Evolutionary conservation across 2,888 invertebrate species (phyloP), one percentile per base, ranked within the genome.

Genomic region (Phalera bucephala): DNA sequence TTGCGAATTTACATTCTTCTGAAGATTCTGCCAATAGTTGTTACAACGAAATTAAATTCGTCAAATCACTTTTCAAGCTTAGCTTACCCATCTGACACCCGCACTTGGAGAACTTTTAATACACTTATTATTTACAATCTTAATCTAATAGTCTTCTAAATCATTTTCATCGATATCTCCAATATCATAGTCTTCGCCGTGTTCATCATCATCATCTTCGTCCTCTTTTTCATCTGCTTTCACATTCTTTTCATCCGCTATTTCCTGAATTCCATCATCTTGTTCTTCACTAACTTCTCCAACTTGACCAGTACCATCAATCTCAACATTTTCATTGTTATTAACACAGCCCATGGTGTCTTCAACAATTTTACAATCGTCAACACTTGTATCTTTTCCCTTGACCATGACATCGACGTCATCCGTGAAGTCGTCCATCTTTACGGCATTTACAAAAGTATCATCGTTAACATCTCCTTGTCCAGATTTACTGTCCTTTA

Each of bases 101-200:
- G n/a, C n/a, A n/a, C n/a, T n/a, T n/a, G n/a, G n/a, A n/a, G n/a
- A n/a, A n/a, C n/a, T n/a, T n/a, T n/a, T n/a, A n/a, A n/a, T n/a
- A n/a, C n/a, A n/a, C n/a, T n/a, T n/a, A n/a, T n/a, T n/a, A n/a
- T n/a, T n/a, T n/a, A n/a, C n/a, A n/a, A 15, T 6, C 25, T 14
- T 5, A 29, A 4, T n/a, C 61, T 45, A 76, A 49, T 68, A 83
- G 50, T 83, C 82, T 53, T 76, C 80, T 20, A 81, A 70, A 55
- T 82, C 81, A 3, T 74, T 72, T 2, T 75, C 78, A 33, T 68
- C 40, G 0, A 57, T 28, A 23, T 65, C 51, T 7, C 37, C 50
- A 7, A 45, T 33, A 11, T 59, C 42, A 4, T 5, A 14, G 11
- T 56, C 30, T n/a, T 46, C 40, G 7, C 40, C 33, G n/a, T 37